Base-by-base conservation (phyloP, 1,140 invertebrate genomes). In the Ceratoteleas bidentatus region DNA sequence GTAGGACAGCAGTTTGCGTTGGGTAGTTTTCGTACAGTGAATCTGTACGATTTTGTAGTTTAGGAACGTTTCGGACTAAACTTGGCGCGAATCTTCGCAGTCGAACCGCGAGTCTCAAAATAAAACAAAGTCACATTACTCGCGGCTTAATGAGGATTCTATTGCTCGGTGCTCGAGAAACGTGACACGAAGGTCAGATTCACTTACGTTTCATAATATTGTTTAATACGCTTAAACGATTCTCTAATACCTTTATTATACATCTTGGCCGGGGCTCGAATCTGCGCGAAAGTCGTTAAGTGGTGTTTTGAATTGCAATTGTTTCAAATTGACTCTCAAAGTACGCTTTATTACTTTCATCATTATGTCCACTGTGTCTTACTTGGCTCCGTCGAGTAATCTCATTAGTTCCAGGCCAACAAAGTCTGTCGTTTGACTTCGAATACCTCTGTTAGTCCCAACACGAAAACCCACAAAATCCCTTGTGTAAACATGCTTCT, bases 201-300 rank as follows among this genome's bases (percentile, higher is more conserved):
- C 79, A 81, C 79, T 81, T 66, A 76, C 66, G 73, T 81, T 72
- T 81, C 72, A 81, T 76, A 81, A 81, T 70, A 76, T 76, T 81
- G 61, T 82, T 82, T 73, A 82, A 81, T 81, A 56, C 40, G 79
- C 72, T 76, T 50, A 81, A 76, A 76, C 79, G 79, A 72, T 66
- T 74, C 72, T 81, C 53, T 76, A 76, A 76, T 81, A 81, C 76
- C 79, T 81, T 81, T 76, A 81, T 81, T 81, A 77, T 82, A 77
- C 74, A 56, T 75, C 72, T 68, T 73, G 62, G 56, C n/a, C 60
- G 47, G 36, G 11, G 54, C 56, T 77, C 47, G 66, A 82, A 83
- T 78, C 70, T 70, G 36, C 52, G 57, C 57, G 81, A 83, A 83
- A 83, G 81, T 78, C 45, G 64, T 70, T 65, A 70, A 83, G 64